Percentiles rank a stretch among this genome's conserved stretches.
Evolutionary conservation across 2,113 vertebrate genomes (phyloP).

Genomic region (Ariopsis seemanni): DNA sequence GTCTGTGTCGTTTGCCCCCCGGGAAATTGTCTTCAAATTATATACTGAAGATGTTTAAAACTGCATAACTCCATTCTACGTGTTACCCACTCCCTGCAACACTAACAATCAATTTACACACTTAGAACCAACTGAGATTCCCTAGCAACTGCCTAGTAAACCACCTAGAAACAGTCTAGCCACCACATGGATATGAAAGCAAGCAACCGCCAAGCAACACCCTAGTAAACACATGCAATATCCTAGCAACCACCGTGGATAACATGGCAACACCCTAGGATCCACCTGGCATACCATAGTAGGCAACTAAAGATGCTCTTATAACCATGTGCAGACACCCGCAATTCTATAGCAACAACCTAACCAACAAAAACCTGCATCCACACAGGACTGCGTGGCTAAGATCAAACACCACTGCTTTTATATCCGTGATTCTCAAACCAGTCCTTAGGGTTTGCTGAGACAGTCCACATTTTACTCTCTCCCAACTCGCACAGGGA

Average conservation of each 20-base stretch:
- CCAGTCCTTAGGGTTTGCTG: neutral
- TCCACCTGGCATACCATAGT: too few relatives aligned
- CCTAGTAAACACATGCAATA: neutral
- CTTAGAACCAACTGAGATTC: too few relatives aligned
- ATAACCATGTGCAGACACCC: neutral
- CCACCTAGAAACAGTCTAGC: neutral
- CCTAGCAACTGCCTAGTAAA: too few relatives aligned
- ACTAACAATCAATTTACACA: too few relatives aligned
- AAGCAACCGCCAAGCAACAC: neutral
- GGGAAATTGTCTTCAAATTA: too few relatives aligned
- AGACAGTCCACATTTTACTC: neutral
- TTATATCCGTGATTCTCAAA: neutral
- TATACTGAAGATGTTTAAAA: too few relatives aligned
- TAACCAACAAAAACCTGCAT: neutral
- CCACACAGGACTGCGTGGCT: neutral
- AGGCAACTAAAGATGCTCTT: too few relatives aligned
- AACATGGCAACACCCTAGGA: neutral
- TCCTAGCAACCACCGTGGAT: neutral
- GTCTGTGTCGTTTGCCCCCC: too few relatives aligned
- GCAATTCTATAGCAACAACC: neutral
- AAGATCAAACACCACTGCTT: too few relatives aligned
- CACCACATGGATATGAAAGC: neutral
- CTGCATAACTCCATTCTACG: too few relatives aligned
- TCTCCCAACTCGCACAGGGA: too few relatives aligned
- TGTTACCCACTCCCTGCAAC: too few relatives aligned